These are phyloP conservation scores for Trogon surrucura DNA, from an alignment of 2,113 vertebrate genomes.

Conservation along the genomic window DNA sequence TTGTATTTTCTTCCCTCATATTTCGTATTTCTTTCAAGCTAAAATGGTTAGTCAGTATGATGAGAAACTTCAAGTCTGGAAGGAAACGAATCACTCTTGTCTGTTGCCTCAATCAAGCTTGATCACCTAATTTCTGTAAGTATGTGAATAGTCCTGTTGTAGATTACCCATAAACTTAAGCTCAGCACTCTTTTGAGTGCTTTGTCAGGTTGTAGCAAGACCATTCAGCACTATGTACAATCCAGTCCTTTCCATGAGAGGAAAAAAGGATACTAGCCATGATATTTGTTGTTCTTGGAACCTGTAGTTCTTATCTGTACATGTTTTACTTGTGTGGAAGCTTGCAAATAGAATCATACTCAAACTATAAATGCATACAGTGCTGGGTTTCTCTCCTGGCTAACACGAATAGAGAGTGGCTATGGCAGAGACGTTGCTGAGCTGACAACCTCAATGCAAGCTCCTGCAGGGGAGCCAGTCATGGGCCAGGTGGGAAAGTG, in stretches of 20 bases:
- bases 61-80: neutral
- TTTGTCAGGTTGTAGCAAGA: neutral
- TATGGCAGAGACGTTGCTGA: neutral
- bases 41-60: neutral
- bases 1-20: neutral
- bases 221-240: neutral
- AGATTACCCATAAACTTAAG: neutral
- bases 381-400: neutral
- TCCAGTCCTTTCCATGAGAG: neutral
- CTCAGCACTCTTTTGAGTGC: neutral
- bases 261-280: neutral
- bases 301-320: neutral
- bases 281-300: neutral
- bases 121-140: neutral
- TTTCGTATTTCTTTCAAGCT: neutral
- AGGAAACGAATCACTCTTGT: neutral
- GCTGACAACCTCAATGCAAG: neutral
- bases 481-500: neutral
- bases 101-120: neutral
- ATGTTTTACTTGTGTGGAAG: neutral
- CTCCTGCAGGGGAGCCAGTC: neutral
- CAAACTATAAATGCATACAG: fast-evolving
- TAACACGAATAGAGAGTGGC: neutral
- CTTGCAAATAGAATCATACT: neutral
- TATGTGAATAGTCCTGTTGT: neutral